These are phyloP conservation scores for Dinoponera quadriceps DNA, from an alignment of 1,140 invertebrate species.

Conservation along the genomic window DNA sequence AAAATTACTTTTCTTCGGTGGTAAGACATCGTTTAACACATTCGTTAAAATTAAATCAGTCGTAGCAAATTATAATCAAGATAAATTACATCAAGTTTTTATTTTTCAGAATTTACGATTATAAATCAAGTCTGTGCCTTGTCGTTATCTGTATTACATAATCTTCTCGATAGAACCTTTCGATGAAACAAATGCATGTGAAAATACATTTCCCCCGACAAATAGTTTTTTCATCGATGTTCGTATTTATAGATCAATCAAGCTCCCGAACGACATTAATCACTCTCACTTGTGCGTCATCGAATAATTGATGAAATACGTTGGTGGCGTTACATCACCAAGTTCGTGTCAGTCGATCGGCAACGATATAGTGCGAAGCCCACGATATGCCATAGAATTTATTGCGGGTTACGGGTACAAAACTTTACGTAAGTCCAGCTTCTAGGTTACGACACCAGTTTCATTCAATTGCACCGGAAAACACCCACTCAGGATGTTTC, in stretches of 20 bases:
- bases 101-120: not conserved
- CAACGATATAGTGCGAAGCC: not conserved
- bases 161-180: not conserved
- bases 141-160: too few relatives aligned
- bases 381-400: not conserved
- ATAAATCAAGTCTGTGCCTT: not conserved
- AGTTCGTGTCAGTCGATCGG: not conserved
- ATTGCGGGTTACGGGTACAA: constrained; percentile 1
- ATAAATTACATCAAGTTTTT: not conserved
- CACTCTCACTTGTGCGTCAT: not conserved
- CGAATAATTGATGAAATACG: not conserved
- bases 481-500: constrained; percentile 3
- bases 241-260: not conserved
- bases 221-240: not conserved
- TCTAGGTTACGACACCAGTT: constrained; percentile 21
- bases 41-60: not conserved
- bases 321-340: not conserved
- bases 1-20: not conserved
- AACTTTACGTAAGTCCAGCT: constrained; percentile 34
- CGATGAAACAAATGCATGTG: too few relatives aligned
- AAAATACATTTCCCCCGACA: not conserved
- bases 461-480: constrained; percentile 23
- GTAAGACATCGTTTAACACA: not conserved
- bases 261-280: not conserved
- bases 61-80: too few relatives aligned